Evolutionary conservation across 64 coral and sea anemone species (phyloP), one percentile per base, ranked within the genome.

Genomic region (Acropora tenuis): DNA sequence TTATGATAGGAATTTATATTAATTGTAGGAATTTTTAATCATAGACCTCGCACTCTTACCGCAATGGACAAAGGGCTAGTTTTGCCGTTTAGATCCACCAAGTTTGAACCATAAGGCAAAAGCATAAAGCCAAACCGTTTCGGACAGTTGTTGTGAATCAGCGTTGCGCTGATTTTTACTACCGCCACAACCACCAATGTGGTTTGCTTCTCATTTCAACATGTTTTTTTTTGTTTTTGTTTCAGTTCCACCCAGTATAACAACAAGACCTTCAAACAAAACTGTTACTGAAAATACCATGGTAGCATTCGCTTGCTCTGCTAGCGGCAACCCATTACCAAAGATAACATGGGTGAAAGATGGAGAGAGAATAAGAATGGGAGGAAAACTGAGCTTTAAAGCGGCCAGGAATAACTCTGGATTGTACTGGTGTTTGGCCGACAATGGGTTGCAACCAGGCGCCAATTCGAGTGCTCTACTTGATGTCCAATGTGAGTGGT

Each of bases 401-500:
- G 79, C 79, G 2, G 15, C 1, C 79, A 81, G 79, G 20, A 81
- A 63, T 61, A 10, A 74, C 5, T 81, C 47, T 8, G 66, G 84
- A 83, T 9, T 43, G 52, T 83, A 47, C 19, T 76, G 69, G 80
- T 84, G 71, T 65, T 13, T 55, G 8, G 47, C 89, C 60, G 8
- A 55, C 47, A 82, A 81, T 43, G 40, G 47, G 10, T 47, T 80
- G n/a, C 6, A 61, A 50, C 12, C 0, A 42, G 49, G 17, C 15
- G 48, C 11, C 30, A 50, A 84, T 20, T 79, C 12, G 60, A 61
- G 80, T 61, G 13, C 71, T 18, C 61, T n/a, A 43, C 48, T 82
- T n/a, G 48, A 76, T 42, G 78, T 59, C 73, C 57, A 76, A 16
- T 74, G 69, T 91, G 59, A 74, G 80, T 71, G 46, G 30, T 5